Percentiles rank a stretch among this genome's conserved stretches.
Conservation (phyloP, 2,888 invertebrate species). For the Pyrochroa serraticornis region DNA sequence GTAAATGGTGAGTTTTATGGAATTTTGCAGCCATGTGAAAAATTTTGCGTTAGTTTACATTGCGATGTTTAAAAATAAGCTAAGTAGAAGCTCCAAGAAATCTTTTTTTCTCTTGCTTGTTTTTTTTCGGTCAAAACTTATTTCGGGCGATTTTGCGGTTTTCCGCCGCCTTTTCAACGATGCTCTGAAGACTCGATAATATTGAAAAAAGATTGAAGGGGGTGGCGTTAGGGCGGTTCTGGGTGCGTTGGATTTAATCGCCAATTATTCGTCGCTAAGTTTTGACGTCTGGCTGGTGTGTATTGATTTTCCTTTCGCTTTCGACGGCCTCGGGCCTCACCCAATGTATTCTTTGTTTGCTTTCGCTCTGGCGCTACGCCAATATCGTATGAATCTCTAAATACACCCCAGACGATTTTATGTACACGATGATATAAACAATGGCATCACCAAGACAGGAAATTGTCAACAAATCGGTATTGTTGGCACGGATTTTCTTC, state of each 20-base stretch:
- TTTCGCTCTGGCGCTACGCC: conserved; percentile 35
- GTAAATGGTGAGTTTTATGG: too few species aligned
- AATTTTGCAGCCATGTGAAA: too few species aligned
- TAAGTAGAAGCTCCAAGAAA: too few species aligned
- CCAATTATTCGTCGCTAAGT: conserved; percentile 21
- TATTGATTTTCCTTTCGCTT: conserved; percentile 46
- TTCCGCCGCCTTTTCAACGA: too few species aligned
- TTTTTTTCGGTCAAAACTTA: too few species aligned
- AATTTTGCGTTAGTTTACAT: too few species aligned
- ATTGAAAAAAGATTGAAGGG: too few species aligned
- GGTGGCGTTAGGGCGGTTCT: too few species aligned
- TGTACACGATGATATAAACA: conserved; percentile 9
- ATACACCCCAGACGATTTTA: conserved; percentile 28
- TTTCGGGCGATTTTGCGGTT: too few species aligned
- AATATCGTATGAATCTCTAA: conserved; percentile 26
- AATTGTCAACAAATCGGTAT: conserved; percentile 1
- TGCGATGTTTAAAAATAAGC: too few species aligned
- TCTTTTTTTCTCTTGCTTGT: not conserved
- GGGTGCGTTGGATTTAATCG: conserved; percentile 10
- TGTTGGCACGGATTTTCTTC: not conserved
- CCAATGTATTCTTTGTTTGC: conserved; percentile 44
- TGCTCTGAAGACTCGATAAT: too few species aligned
- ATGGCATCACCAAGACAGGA: conserved; percentile 9
- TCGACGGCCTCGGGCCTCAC: conserved; percentile 44
- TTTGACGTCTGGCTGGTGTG: conserved; percentile 26